Conservation (phyloP, 2,888 invertebrate species). For the Tholera decimalis region DNA sequence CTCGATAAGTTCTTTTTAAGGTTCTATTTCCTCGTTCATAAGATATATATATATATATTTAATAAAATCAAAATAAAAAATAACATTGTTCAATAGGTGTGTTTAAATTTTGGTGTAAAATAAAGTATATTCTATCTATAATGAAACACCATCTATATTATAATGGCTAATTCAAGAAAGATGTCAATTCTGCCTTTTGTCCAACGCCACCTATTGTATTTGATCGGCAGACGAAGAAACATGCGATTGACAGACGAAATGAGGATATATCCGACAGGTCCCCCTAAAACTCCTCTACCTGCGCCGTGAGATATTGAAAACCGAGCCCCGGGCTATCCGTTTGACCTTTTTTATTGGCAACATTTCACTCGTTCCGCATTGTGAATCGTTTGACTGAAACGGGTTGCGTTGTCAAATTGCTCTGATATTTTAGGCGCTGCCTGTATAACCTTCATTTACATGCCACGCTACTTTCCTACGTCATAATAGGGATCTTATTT, state of each 20-base stretch:
- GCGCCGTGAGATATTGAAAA: slow-evolving; percentile 88
- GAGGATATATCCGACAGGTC: slow-evolving; percentile 81
- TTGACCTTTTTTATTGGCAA: slow-evolving; percentile 89
- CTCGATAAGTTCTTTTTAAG: no score
- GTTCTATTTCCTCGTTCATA: no score
- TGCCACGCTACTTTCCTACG: slow-evolving; percentile 73
- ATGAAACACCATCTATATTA: neutral
- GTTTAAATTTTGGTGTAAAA: no score
- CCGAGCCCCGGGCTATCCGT: slow-evolving; percentile 82
- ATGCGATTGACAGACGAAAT: slow-evolving; percentile 83
- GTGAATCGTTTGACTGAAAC: slow-evolving; percentile 83
- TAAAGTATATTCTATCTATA: neutral
- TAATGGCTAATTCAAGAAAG: slow-evolving; percentile 5
- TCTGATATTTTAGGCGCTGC: slow-evolving; percentile 80
- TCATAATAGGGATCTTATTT: slow-evolving; percentile 75
- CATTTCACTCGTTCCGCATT: slow-evolving; percentile 88
- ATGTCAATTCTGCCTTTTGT: slow-evolving; percentile 19
- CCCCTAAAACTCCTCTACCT: slow-evolving; percentile 75
- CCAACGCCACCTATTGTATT: slow-evolving; percentile 46
- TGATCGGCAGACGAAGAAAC: slow-evolving; percentile 70
- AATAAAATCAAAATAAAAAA: no score
- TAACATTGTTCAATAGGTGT: no score
- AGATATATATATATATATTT: no score
- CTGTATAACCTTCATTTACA: slow-evolving; percentile 80
- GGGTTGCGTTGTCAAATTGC: slow-evolving; percentile 86